These are phyloP conservation scores for Drosophila pseudoobscura DNA, from an alignment of 1,140 invertebrate species.

Conservation along the genomic window DNA sequence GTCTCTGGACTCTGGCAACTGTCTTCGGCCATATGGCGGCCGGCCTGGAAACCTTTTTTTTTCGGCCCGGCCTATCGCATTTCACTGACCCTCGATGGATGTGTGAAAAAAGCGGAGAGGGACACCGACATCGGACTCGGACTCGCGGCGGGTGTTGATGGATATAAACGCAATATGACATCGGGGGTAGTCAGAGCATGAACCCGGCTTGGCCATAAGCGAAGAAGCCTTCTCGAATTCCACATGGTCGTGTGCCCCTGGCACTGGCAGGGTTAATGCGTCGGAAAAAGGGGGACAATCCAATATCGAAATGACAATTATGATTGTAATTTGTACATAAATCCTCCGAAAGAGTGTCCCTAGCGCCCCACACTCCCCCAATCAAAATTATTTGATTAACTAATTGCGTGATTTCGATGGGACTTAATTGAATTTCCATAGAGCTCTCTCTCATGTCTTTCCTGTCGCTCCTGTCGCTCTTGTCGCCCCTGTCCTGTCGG, in stretches of 20 bases:
- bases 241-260: conserved; percentile 56
- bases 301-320: conserved; percentile 68
- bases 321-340: conserved; percentile 76
- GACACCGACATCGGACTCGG: neutral
- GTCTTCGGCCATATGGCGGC: conserved; percentile 61
- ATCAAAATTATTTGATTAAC: conserved; percentile 82
- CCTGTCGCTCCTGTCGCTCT: conserved; percentile 13
- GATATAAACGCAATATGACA: conserved; percentile 77
- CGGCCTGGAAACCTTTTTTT: conserved; percentile 55
- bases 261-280: too few relatives aligned
- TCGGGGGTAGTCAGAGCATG: conserved; percentile 64
- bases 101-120: conserved; percentile 61
- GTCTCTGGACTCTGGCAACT: conserved; percentile 55
- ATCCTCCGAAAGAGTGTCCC: conserved; percentile 34
- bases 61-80: conserved; percentile 58
- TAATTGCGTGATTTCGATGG: conserved; percentile 82
- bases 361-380: conserved; percentile 8
- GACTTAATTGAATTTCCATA: conserved; percentile 79
- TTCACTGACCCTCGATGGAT: conserved; percentile 56
- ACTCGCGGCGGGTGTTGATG: conserved; percentile 57
- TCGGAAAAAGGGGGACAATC: conserved; percentile 41
- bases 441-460: conserved; percentile 5
- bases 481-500: conserved; percentile 14
- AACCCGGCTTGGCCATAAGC: conserved; percentile 12
- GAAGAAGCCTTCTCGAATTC: conserved; percentile 36